Conservation (phyloP, 2,888 invertebrate genomes). For the Disparrhopalites patrizii region DNA sequence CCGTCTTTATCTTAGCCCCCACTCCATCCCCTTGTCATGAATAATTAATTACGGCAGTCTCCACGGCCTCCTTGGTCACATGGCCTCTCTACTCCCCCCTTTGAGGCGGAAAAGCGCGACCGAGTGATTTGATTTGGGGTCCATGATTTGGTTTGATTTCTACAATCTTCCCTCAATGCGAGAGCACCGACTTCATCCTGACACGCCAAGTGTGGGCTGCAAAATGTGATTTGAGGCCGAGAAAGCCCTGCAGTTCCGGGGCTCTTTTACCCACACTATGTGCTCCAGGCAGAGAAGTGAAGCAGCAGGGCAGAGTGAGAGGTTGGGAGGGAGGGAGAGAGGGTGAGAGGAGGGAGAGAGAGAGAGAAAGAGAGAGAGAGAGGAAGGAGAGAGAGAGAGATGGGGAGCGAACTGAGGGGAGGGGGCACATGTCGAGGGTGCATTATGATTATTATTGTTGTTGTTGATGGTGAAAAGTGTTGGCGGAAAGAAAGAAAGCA, state of each 20-base stretch:
- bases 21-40: background rate
- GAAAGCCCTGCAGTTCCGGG: background rate
- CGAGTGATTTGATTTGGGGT: too few species aligned
- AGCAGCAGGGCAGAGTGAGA: background rate
- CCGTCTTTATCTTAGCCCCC: background rate
- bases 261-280: background rate
- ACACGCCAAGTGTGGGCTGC: too few species aligned
- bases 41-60: slow-evolving; percentile 7
- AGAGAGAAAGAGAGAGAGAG: slow-evolving; percentile 4
- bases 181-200: too few species aligned
- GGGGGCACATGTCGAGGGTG: slow-evolving; percentile 25
- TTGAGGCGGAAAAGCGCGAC: too few species aligned
- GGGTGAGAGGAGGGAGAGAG: background rate
- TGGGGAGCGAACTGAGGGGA: slow-evolving; percentile 13
- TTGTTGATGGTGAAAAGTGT: slow-evolving; percentile 11
- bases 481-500: slow-evolving; percentile 12
- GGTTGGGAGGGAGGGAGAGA: background rate
- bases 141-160: too few species aligned
- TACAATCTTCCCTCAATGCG: too few species aligned
- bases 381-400: background rate
- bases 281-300: background rate
- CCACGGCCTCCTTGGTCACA: background rate
- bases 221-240: too few species aligned
- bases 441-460: slow-evolving; percentile 23
- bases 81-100: too few species aligned